Percentiles rank a stretch among this genome's conserved stretches.
These are phyloP conservation scores for Scyliorhinus canicula DNA, from an alignment of 2,797 vertebrate species.

Conservation along the genomic window DNA sequence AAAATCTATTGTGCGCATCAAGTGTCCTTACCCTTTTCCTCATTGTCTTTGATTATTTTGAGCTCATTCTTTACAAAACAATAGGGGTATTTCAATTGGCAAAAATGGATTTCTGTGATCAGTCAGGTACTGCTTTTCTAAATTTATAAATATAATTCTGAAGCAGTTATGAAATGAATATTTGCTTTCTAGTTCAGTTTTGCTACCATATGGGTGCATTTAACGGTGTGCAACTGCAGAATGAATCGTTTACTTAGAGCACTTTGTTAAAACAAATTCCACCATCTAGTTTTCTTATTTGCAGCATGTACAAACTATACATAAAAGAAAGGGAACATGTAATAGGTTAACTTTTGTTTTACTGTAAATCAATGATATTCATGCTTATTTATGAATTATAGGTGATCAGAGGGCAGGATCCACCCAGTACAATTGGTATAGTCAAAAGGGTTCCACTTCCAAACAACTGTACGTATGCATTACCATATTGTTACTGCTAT, in stretches of 20 bases:
- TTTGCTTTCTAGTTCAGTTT: not conserved
- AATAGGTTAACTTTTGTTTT: not conserved
- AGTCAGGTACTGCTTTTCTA: not conserved
- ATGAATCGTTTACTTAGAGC: too few species aligned
- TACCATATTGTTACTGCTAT: not conserved
- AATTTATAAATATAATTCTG: not conserved
- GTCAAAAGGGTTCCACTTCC: constrained; percentile 7
- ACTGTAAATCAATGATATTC: not conserved
- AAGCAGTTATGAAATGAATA: not conserved
- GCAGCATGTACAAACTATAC: not conserved
- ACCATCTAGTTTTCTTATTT: too few species aligned
- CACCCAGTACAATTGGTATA: not conserved
- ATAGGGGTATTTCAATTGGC: not conserved
- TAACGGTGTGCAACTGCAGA: not conserved
- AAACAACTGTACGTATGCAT: constrained; percentile 26
- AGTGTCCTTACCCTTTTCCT: not conserved
- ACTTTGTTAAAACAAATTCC: too few species aligned
- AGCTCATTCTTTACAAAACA: not conserved
- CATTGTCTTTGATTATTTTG: not conserved
- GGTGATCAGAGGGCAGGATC: constrained; percentile 30
- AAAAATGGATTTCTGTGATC: not conserved
- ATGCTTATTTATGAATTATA: constrained; percentile 13
- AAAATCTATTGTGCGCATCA: not conserved
- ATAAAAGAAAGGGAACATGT: not conserved
- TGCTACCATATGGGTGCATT: not conserved